phyloP scores from a whole-genome alignment of 2,113 vertebrate species.

The Hemichromis elongatus region DNA sequence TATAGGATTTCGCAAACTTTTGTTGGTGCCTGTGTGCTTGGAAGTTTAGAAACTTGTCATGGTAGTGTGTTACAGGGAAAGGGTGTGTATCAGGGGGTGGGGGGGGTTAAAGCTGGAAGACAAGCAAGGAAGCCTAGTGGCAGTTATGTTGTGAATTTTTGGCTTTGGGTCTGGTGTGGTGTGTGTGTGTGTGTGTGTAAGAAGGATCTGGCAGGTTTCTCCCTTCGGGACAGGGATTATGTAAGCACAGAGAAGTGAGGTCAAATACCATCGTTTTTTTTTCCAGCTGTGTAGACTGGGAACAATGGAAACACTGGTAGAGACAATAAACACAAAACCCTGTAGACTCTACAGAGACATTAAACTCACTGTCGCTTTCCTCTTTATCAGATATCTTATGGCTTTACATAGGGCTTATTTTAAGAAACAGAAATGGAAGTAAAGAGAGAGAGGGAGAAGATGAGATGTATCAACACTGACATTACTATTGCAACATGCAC shows the following conservation, averaged over 20 bases:
- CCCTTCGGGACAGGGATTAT: constrained; percentile 41
- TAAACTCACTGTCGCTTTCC: background rate
- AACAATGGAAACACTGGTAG: constrained; percentile 37
- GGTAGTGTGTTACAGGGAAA: background rate
- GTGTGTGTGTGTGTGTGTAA: background rate
- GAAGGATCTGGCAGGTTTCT: constrained; percentile 42
- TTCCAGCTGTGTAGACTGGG: background rate
- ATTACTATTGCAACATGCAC: constrained; percentile 15
- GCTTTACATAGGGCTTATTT: background rate
- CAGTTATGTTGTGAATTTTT: constrained; percentile 22
- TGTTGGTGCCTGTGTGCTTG: background rate
- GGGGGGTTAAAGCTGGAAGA: constrained; percentile 17
- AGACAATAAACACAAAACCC: background rate
- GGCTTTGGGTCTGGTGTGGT: constrained; percentile 6
- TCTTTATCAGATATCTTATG: background rate
- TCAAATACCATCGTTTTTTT: constrained; percentile 14
- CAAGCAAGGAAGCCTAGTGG: constrained; percentile 8
- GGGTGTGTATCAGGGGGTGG: background rate
- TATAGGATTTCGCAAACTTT: background rate
- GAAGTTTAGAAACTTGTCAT: constrained; percentile 3
- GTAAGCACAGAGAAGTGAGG: constrained; percentile 33
- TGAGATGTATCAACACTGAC: background rate
- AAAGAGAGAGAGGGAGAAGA: background rate
- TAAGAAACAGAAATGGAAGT: background rate
- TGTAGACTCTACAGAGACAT: background rate